A percentile compares a stretch with the other conserved stretches of the same genome.
Conservation (phyloP, 2,888 invertebrate genomes). For the Philopedon plagiatum region DNA sequence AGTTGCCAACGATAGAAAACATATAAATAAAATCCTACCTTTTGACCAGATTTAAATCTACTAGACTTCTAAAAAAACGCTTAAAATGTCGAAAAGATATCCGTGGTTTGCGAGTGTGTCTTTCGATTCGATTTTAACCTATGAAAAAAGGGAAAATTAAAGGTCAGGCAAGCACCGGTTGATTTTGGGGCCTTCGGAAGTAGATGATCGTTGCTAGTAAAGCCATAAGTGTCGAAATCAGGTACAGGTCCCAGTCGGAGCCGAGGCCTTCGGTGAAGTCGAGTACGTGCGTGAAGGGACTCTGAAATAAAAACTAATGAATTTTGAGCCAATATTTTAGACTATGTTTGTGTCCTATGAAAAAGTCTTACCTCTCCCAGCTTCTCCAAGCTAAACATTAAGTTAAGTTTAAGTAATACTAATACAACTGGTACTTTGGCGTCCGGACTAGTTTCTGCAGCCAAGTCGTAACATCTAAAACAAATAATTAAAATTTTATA, state of each 20-base stretch:
- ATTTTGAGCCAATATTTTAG: not conserved
- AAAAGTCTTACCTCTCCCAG: constrained; percentile 77
- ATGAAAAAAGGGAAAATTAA: constrained; percentile 39
- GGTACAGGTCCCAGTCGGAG: constrained; percentile 95
- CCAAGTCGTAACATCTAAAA: constrained; percentile 84
- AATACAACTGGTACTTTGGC: constrained; percentile 95
- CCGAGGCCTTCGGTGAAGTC: constrained; percentile 81
- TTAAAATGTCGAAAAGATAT: not conserved
- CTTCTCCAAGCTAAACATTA: constrained; percentile 82
- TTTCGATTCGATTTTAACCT: not conserved
- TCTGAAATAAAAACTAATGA: constrained; percentile 68
- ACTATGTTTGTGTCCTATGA: not conserved
- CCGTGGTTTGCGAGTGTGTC: not conserved
- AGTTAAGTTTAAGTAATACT: constrained; percentile 87
- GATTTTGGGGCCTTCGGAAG: constrained; percentile 76
- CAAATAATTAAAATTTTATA: too few relatives aligned
- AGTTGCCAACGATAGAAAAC: not conserved
- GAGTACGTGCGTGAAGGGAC: constrained; percentile 75
- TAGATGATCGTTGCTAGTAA: constrained; percentile 88
- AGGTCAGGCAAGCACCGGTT: constrained; percentile 40
- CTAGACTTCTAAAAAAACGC: not conserved
- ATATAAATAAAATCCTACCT: not conserved
- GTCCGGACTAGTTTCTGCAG: constrained; percentile 92
- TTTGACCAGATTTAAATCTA: not conserved
- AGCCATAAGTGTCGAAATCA: constrained; percentile 86